Conservation (phyloP, 2,797 vertebrate species). For the Phrynocephalus vlangalii region DNA sequence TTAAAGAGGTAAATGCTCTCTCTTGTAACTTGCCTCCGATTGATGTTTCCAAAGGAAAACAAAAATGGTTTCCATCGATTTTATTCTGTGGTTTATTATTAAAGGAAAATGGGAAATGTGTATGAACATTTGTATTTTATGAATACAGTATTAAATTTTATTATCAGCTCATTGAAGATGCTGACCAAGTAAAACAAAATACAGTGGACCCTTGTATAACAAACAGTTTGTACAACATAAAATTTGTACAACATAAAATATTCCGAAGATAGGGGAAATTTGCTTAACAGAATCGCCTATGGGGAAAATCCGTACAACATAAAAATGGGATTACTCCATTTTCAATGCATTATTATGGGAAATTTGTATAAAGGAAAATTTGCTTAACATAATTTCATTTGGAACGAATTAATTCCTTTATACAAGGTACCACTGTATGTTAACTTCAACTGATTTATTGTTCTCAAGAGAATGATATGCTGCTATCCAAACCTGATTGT, state of each 20-base stretch:
- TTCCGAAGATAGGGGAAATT: too few species aligned
- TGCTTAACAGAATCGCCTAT: too few species aligned
- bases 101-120: constrained; percentile 33
- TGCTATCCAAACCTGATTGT: constrained; percentile 29
- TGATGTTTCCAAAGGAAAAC: neutral
- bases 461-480: constrained; percentile 51
- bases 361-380: too few species aligned
- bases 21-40: neutral
- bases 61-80: neutral
- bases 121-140: constrained; percentile 41
- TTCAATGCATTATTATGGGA: too few species aligned
- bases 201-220: too few species aligned
- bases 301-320: too few species aligned
- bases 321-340: too few species aligned
- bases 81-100: neutral
- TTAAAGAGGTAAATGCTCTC: neutral
- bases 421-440: neutral
- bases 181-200: constrained; percentile 53
- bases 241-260: too few species aligned
- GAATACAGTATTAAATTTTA: constrained; percentile 40
- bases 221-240: too few species aligned
- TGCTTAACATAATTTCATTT: too few species aligned
- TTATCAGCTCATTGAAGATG: constrained; percentile 39
- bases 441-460: constrained; percentile 55
- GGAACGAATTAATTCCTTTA: too few species aligned